These are phyloP conservation scores for Actinostola sp. DNA, from an alignment of 92 coral and sea anemone species.

Conservation along the genomic window DNA sequence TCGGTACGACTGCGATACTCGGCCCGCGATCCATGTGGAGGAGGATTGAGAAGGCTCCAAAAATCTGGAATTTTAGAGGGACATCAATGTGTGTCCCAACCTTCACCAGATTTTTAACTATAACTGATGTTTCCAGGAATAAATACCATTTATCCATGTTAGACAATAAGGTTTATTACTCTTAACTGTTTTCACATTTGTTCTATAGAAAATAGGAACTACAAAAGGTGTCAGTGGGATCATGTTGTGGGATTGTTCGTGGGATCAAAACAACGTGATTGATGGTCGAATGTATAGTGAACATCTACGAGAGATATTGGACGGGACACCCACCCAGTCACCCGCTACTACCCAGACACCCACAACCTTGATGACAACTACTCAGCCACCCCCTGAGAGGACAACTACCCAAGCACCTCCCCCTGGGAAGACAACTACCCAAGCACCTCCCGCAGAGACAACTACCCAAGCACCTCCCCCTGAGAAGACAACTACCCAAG, in stretches of 20 bases:
- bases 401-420: background rate
- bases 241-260: slow-evolving; percentile 65
- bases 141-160: no score
- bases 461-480: background rate
- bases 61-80: no score
- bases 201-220: slow-evolving; percentile 30
- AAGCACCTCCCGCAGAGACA: background rate
- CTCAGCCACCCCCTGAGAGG: background rate
- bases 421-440: background rate
- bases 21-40: no score
- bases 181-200: no score
- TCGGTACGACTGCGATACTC: no score
- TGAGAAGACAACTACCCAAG: background rate
- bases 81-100: no score
- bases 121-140: no score
- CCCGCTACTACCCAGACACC: slow-evolving; percentile 25
- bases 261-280: slow-evolving; percentile 66
- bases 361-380: background rate
- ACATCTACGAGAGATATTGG: slow-evolving; percentile 41
- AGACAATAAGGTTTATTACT: no score
- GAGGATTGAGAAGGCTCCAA: no score
- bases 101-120: no score
- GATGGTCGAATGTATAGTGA: slow-evolving; percentile 53
- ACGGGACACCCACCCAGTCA: slow-evolving; percentile 22
- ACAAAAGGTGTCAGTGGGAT: slow-evolving; percentile 50